Evolutionary conservation across 1,140 invertebrate genomes (phyloP), one percentile per base, ranked within the genome.

Genomic region (Diploscapter pachys): DNA sequence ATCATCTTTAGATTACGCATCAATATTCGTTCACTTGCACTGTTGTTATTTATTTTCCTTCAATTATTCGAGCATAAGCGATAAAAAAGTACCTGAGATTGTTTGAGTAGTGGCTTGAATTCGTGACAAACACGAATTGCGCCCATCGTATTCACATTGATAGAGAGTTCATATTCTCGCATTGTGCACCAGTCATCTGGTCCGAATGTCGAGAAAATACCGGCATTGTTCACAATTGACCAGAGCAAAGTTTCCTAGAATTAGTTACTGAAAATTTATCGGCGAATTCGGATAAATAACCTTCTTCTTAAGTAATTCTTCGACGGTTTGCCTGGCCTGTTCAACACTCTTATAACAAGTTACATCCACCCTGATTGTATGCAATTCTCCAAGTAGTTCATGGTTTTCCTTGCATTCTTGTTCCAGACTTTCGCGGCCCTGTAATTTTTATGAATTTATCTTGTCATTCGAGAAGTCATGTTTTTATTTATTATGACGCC

Each of bases 141-240:
- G 3, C 95, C 95, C 51, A 92, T 78, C 9, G 93, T 86, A 88
- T 97, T 98, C 2, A 96, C 91, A 55, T 92, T 89, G 63, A 96
- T 88, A 75, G 93, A 91, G 52, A 89, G 81, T 66, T 90, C 86
- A 52, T 91, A 90, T 80, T 93, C 91, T 4, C 87, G 82, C 49
- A 89, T 85, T 2, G 92, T 90, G 87, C 91, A 91, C 92, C 94
- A 95, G 85, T 95, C 93, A 80, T 92, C 92, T 85, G 94, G 92
- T 0, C 93, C 94, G 80, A 93, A 92, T 11, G 91, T 89, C 90
- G 82, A 68, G 63, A 93, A 93, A 2, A 94, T 89, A 0, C 93
- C 95, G 3, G 93, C 93, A 68, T 95, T 95, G 81, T 94, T 94
- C 0, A 95, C 88, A 92, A 86, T 31, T 31, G 31, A 0, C 31